Conservation (phyloP, 2,888 invertebrate species). For the Zele albiditarsus region DNA sequence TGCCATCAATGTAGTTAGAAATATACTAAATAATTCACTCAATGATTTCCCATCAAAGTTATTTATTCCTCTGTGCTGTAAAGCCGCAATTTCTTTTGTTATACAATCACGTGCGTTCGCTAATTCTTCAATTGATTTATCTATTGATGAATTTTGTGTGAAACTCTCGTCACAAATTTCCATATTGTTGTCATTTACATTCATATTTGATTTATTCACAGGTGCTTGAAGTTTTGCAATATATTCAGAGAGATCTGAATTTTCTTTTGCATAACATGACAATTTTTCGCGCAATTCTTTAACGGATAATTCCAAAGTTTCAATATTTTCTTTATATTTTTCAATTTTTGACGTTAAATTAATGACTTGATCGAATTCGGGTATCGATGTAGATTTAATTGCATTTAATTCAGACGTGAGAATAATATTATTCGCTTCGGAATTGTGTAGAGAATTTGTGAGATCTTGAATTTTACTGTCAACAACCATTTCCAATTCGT, state of each 20-base stretch:
- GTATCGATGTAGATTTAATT: constrained; percentile 16
- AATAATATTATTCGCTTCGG: constrained; percentile 6
- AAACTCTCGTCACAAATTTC: constrained; percentile 40
- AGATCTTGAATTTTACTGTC: constrained; percentile 27
- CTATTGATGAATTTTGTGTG: constrained; percentile 4
- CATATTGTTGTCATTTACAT: constrained; percentile 40
- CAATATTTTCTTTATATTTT: constrained; percentile 13
- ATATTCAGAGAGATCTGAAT: constrained; percentile 49
- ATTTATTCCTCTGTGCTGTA: constrained; percentile 48
- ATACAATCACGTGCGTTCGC: constrained; percentile 57
- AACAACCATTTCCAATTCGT: constrained; percentile 26
- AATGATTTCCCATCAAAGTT: constrained; percentile 52
- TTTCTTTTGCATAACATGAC: constrained; percentile 69
- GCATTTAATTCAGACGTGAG: not conserved
- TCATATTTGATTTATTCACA: constrained; percentile 45
- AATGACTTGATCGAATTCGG: not conserved
- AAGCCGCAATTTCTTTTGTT: constrained; percentile 60
- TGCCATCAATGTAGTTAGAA: constrained; percentile 60
- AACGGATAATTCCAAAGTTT: constrained; percentile 10
- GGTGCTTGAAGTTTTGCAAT: constrained; percentile 45
- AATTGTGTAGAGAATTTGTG: constrained; percentile 26
- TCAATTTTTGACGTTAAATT: not conserved
- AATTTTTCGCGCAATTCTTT: constrained; percentile 52
- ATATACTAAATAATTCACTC: constrained; percentile 58
- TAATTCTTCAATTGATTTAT: constrained; percentile 60